phyloP scores from a whole-genome alignment of 30 jellyfish, hydroid and myxozoan species.

The Hydractinia echinata region DNA sequence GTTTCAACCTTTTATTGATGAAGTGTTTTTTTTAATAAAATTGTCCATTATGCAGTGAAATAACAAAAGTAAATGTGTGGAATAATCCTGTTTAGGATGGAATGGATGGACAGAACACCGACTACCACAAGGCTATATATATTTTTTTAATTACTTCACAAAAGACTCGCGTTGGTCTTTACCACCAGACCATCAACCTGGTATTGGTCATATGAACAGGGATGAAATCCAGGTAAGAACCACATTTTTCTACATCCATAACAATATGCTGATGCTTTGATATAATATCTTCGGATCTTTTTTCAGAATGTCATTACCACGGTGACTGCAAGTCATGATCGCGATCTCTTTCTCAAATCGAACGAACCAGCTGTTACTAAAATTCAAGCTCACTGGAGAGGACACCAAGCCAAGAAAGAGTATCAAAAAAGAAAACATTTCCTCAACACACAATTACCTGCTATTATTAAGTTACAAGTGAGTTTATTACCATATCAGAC shows the following conservation, averaged over 20 bases:
- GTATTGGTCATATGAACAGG: conserved; percentile 72
- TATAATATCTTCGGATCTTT: background rate
- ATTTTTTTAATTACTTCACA: conserved; percentile 54
- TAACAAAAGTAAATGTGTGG: too few species aligned
- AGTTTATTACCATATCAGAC: background rate
- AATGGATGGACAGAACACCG: conserved; percentile 96
- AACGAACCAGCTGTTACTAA: conserved; percentile 95
- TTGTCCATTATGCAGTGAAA: too few species aligned
- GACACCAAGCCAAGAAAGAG: conserved; percentile 91
- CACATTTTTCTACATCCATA: background rate
- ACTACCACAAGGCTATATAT: conserved; percentile 79
- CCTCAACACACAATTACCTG: conserved; percentile 88
- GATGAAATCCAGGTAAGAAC: conserved; percentile 86
- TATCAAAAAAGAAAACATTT: conserved; percentile 67
- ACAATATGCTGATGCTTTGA: background rate
- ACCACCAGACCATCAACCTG: conserved; percentile 72
- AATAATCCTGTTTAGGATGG: conserved; percentile 53
- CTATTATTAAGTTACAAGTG: conserved; percentile 86
- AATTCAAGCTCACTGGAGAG: conserved; percentile 87
- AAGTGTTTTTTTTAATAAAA: too few species aligned
- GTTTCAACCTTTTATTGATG: too few species aligned
- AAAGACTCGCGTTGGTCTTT: conserved; percentile 83
- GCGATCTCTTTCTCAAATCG: conserved; percentile 85
- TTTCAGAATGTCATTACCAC: conserved; percentile 61
- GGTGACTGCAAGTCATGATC: conserved; percentile 93